phyloP scores from a whole-genome alignment of 2,113 vertebrate genomes.

The Antechinus flavipes region DNA sequence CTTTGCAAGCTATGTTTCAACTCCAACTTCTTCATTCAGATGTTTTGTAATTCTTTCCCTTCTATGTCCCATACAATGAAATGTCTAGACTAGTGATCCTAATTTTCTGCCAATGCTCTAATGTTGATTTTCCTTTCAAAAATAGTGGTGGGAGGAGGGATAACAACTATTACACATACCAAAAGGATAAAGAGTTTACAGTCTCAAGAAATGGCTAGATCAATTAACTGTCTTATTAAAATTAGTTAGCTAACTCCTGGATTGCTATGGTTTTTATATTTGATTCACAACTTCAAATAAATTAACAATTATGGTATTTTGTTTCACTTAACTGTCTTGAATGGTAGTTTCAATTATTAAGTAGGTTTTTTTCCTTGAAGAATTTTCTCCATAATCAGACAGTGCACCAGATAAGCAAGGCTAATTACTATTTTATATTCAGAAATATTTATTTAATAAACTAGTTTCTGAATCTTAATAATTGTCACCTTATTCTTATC shows the following conservation, averaged over 20 bases:
- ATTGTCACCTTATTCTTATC: constrained; percentile 10
- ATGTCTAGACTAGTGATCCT: constrained; percentile 39
- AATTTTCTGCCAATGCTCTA: constrained; percentile 58
- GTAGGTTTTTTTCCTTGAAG: constrained; percentile 11
- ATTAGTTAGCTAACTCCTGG: neutral
- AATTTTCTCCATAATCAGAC: constrained; percentile 4
- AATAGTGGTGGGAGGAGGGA: constrained; percentile 26
- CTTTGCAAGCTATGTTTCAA: constrained; percentile 1
- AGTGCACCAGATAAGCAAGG: neutral
- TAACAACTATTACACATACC: constrained; percentile 10
- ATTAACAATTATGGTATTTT: constrained; percentile 26
- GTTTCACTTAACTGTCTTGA: constrained; percentile 43
- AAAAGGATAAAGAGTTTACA: neutral
- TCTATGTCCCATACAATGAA: constrained; percentile 31
- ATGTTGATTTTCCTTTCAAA: constrained; percentile 40
- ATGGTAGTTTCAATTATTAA: constrained; percentile 25
- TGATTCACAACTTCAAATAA: constrained; percentile 10
- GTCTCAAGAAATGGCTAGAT: neutral
- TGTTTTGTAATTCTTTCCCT: constrained; percentile 22
- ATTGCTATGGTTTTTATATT: neutral
- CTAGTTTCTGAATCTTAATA: neutral
- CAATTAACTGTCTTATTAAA: neutral
- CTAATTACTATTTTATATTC: constrained; percentile 43
- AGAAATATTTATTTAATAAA: constrained; percentile 20
- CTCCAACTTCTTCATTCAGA: constrained; percentile 43